phyloP scores from a whole-genome alignment of 2,113 vertebrate species.

The Pithys albifrons region DNA sequence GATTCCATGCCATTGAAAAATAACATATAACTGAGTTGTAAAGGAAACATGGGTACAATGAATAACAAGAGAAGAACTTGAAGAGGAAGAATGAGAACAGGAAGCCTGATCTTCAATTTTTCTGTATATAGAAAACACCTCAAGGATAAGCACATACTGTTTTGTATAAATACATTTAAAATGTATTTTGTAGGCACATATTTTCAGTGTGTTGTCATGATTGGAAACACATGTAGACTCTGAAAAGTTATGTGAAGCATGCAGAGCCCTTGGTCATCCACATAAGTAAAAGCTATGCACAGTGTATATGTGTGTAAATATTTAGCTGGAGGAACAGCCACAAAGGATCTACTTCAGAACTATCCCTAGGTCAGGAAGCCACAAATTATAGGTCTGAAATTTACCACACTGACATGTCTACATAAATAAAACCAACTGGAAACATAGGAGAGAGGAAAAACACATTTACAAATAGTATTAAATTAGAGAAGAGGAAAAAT shows the following conservation, averaged over 20 bases:
- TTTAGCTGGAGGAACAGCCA: conserved; percentile 67
- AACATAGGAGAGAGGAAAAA: conserved; percentile 31
- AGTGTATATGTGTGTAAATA: conserved; percentile 60
- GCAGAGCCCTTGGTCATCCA: conserved; percentile 38
- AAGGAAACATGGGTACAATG: conserved; percentile 17
- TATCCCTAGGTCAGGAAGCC: conserved; percentile 72
- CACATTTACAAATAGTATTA: conserved; percentile 51
- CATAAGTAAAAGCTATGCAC: conserved; percentile 31
- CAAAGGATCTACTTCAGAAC: conserved; percentile 46
- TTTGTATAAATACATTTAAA: conserved; percentile 63
- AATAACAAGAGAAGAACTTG: background rate
- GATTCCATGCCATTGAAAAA: conserved; percentile 24
- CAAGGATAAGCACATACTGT: conserved; percentile 38
- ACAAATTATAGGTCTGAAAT: conserved; percentile 76
- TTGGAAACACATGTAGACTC: conserved; percentile 71
- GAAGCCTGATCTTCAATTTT: conserved; percentile 53
- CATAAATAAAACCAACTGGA: conserved; percentile 72
- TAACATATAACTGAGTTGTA: background rate
- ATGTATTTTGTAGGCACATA: conserved; percentile 71
- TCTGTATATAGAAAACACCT: conserved; percentile 65
- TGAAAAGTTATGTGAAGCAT: conserved; percentile 70
- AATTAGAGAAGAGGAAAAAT: conserved; percentile 38
- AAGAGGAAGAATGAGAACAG: conserved; percentile 12
- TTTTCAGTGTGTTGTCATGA: conserved; percentile 65
- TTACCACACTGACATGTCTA: conserved; percentile 51